A percentile compares a stretch with the other conserved stretches of the same genome.
These are phyloP conservation scores for Folsomia manolachei DNA, from an alignment of 2,888 invertebrate genomes.

Conservation along the genomic window DNA sequence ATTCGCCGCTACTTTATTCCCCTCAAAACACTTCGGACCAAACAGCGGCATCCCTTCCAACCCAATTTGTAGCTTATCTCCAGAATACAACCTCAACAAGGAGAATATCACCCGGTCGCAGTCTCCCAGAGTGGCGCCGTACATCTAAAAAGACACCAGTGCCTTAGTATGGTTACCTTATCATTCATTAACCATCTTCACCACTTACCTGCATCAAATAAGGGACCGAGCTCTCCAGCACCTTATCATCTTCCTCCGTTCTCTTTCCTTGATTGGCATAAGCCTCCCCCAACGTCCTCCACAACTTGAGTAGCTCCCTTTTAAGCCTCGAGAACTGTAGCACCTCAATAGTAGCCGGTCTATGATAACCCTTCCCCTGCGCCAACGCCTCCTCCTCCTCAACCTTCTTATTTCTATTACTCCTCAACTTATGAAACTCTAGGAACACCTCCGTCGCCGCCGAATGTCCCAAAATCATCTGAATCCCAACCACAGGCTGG, in stretches of 20 bases:
- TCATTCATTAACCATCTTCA: background rate
- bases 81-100: conserved; percentile 30
- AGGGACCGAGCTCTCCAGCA: conserved; percentile 35
- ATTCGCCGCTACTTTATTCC: conserved; percentile 30
- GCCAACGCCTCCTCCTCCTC: background rate
- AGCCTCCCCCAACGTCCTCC: conserved; percentile 21
- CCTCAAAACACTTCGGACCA: conserved; percentile 44
- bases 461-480: conserved; percentile 39
- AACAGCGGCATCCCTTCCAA: conserved; percentile 42
- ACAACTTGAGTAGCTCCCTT: conserved; percentile 29
- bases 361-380: background rate
- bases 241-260: conserved; percentile 33
- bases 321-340: conserved; percentile 29
- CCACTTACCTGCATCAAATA: conserved; percentile 26
- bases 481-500: conserved; percentile 34
- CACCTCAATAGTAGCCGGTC: background rate
- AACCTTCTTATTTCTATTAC: background rate
- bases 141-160: conserved; percentile 28
- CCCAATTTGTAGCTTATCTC: conserved; percentile 26
- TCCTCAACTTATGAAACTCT: conserved; percentile 24
- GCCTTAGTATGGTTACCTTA: background rate
- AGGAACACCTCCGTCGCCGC: conserved; percentile 34
- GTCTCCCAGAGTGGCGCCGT: conserved; percentile 29
- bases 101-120: conserved; percentile 36
- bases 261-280: conserved; percentile 33